Evolutionary conservation across 2,797 vertebrate species (phyloP), one percentile per base, ranked within the genome.

Genomic region (Neopelma chrysocephalum): DNA sequence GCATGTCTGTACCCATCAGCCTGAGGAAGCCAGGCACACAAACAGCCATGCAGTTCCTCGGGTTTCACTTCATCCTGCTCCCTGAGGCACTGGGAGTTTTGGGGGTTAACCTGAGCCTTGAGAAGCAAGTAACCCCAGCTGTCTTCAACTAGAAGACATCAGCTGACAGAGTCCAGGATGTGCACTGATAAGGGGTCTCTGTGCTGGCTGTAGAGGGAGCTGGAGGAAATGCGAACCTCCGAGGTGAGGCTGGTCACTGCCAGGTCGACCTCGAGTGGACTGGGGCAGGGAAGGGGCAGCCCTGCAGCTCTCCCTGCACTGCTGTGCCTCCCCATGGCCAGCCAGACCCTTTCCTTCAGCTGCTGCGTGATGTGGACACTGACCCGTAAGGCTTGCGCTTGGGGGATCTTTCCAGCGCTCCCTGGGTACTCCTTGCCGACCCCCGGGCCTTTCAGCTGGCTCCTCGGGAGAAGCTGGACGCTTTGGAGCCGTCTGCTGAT

Each of bases 331-430:
- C 29, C 47, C 15, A 5, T 1, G 2, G 71, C 42, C 76, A 17
- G 47, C 4, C 3, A n/a, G 45, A 40, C 50, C 15, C 48, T 32
- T 29, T 57, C 48, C 29, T 25, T 7, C 16, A 32, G 60, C 79
- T 85, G 60, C 68, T 23, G 51, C 1, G 0, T 0, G 0, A 1
- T 4, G 36, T 6, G 70, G 27, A 22, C 47, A 3, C n/a, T 53
- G 2, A 1, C 16, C 3, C 3, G 0, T 18, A 11, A 1, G 9
- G 29, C 53, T 56, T 4, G 4, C 0, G 1, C 25, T 60, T 1
- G 0, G 48, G 21, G 10, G 22, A 23, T 42, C 66, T 31, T 32
- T 23, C 5, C 0, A 10, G 26, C 1, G 20, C 57, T 80, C 27
- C 62, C 54, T 1, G 10, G 19, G 45, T 64, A 54, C 57, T 82